Evolutionary conservation across 1,140 invertebrate species (phyloP), one percentile per base, ranked within the genome.

Genomic region (Drosophila kikkawai): DNA sequence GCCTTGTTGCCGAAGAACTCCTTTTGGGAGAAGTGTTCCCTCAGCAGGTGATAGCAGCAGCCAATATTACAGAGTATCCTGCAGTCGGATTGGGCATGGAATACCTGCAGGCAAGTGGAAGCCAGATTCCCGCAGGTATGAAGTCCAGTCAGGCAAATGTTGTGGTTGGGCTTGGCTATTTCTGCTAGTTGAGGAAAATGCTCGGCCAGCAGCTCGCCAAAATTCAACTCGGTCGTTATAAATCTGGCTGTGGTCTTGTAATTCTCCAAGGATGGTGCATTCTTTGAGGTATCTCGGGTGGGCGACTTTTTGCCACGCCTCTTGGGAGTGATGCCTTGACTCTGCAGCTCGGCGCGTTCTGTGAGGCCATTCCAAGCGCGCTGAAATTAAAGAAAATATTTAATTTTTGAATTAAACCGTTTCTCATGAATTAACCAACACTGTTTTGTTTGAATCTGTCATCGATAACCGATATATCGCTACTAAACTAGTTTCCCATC

Each of bases 111-210:
- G 66, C 96, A 95, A 7, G 95, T 95, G 7, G 97, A 93, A 1
- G 96, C 95, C 5, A 99, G 93, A 92, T 97, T 95, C 1, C 98
- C 98, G 93, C 98, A 99, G 0, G 97, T 98, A 91, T 99, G 98
- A 9, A 99, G 93, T 6, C 98, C 98, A 79, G 95, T 94, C 22
- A 97, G 80, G 58, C 95, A 94, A 53, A 96, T 93, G 58, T 92
- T 55, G 34, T 36, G 39, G 13, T 39, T 84, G 11, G 55, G 60
- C 11, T 78, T 71, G 22, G 80, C 45, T 13, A 69, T 58, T 3
- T 36, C 19, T 0, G 8, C 6, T 0, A 55, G 11, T 47, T 93
- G 63, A 19, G 85, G 69, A 92, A 94, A 96, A 47, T 94, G 53
- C 19, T 93, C 75, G 50, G 91, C 68, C 3, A 95, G 63, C 29